These are phyloP conservation scores for Exaiptasia diaphana DNA, from an alignment of 64 coral and sea anemone genomes.

Conservation along the genomic window DNA sequence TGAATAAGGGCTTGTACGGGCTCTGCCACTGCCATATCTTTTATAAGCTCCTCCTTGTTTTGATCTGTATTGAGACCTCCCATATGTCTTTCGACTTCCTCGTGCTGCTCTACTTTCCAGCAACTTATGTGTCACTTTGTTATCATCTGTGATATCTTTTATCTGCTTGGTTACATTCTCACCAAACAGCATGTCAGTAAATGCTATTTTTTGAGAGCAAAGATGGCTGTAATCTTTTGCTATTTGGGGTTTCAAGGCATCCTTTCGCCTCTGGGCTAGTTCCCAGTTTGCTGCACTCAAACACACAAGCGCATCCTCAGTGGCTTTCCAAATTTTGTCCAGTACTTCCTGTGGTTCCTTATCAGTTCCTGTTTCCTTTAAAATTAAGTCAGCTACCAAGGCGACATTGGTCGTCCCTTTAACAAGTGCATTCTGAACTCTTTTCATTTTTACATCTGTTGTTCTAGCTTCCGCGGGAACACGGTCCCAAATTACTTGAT, in stretches of 20 bases:
- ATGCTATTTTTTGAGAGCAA: constrained; percentile 19
- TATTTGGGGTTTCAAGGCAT: constrained; percentile 46
- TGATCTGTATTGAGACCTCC: background rate
- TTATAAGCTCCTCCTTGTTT: background rate
- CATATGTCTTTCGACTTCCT: background rate
- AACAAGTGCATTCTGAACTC: constrained; percentile 4
- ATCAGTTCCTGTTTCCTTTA: background rate
- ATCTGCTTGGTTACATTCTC: constrained; percentile 45
- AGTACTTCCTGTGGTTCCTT: background rate
- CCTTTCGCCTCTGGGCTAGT: background rate
- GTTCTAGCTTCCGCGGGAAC: constrained; percentile 5
- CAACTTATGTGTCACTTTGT: constrained; percentile 41
- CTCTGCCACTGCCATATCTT: background rate
- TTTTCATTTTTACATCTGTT: constrained; percentile 32
- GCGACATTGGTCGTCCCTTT: constrained; percentile 33
- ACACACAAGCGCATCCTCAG: constrained; percentile 3
- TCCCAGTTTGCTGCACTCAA: constrained; percentile 23
- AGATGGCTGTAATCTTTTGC: constrained; percentile 45
- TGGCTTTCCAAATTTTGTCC: constrained; percentile 34
- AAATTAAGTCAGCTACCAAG: constrained; percentile 10
- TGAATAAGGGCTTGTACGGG: background rate
- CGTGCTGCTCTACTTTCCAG: constrained; percentile 10
- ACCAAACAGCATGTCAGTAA: constrained; percentile 28
- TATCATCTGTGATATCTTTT: constrained; percentile 53
- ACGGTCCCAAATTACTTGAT: constrained; percentile 30